A percentile compares a stretch with the other conserved stretches of the same genome.
Conservation (phyloP, 2,113 vertebrate genomes). For the Holacanthus passer region DNA sequence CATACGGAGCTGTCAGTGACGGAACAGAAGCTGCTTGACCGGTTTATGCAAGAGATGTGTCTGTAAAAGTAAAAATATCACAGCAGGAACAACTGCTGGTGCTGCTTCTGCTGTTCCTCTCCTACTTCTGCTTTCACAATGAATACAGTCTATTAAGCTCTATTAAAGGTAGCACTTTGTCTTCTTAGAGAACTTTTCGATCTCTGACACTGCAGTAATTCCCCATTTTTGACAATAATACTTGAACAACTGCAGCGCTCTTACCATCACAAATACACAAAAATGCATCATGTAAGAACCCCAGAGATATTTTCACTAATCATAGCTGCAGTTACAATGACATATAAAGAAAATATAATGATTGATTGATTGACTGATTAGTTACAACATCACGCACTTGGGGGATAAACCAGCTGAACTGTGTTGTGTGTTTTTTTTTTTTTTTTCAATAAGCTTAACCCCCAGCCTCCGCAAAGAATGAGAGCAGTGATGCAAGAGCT, state of each 20-base stretch:
- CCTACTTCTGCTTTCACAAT: background rate
- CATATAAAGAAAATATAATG: background rate
- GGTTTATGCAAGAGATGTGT: background rate
- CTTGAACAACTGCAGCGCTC: background rate
- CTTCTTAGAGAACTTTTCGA: no score
- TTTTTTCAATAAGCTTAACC: background rate
- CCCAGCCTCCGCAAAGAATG: background rate
- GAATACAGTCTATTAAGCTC: background rate
- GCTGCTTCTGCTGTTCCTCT: background rate
- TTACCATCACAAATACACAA: background rate
- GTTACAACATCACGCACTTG: background rate
- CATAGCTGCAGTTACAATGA: background rate
- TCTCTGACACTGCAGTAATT: background rate
- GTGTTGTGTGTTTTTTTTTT: background rate
- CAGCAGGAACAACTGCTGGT: background rate
- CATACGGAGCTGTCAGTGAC: background rate
- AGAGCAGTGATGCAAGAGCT: background rate
- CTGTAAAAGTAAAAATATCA: background rate
- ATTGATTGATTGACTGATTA: background rate
- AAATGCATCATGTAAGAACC: background rate
- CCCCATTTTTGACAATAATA: background rate
- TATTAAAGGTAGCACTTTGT: no score
- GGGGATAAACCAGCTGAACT: background rate
- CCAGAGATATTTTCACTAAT: background rate
- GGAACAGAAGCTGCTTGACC: background rate